phyloP scores from a whole-genome alignment of 2,797 vertebrate genomes.

The Tenualosa thibaudeaui region DNA sequence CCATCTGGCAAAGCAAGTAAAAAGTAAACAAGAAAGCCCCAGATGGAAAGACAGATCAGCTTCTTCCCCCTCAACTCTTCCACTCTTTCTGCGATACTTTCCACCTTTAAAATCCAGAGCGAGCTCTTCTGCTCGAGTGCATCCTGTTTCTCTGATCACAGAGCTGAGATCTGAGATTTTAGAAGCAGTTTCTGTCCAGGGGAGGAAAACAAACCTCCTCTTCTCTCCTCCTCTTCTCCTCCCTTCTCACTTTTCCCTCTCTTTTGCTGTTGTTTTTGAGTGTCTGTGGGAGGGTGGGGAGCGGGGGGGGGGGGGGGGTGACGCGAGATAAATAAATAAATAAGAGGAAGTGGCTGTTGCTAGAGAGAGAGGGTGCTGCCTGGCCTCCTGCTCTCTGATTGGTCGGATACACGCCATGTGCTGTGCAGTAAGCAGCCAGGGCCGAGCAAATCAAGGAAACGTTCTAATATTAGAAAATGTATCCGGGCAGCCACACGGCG shows the following conservation, averaged over 20 bases:
- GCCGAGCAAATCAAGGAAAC: constrained; percentile 78
- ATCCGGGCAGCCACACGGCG: constrained; percentile 71
- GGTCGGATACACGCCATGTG: constrained; percentile 71
- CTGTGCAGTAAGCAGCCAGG: constrained; percentile 72
- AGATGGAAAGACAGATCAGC: neutral
- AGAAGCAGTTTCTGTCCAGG: neutral
- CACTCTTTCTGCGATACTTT: neutral
- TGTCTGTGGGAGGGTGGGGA: constrained; percentile 64
- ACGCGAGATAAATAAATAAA: constrained; percentile 66
- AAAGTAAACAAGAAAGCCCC: neutral
- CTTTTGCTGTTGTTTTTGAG: constrained; percentile 70
- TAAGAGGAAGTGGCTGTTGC: constrained; percentile 73
- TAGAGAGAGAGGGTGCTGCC: constrained; percentile 67
- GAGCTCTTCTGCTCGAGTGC: neutral
- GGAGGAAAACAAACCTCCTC: constrained; percentile 34
- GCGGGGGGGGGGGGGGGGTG: constrained; percentile 24
- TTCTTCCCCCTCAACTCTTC: constrained; percentile 4
- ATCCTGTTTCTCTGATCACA: neutral
- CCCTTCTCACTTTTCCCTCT: constrained; percentile 52
- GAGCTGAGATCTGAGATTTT: neutral
- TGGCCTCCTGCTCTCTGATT: constrained; percentile 71
- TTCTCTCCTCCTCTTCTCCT: constrained; percentile 62
- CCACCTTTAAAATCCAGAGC: neutral
- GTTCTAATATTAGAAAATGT: constrained; percentile 79
- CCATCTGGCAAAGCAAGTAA: neutral